Conservation (phyloP, 2,888 invertebrate species). For the Elmis aenea region DNA sequence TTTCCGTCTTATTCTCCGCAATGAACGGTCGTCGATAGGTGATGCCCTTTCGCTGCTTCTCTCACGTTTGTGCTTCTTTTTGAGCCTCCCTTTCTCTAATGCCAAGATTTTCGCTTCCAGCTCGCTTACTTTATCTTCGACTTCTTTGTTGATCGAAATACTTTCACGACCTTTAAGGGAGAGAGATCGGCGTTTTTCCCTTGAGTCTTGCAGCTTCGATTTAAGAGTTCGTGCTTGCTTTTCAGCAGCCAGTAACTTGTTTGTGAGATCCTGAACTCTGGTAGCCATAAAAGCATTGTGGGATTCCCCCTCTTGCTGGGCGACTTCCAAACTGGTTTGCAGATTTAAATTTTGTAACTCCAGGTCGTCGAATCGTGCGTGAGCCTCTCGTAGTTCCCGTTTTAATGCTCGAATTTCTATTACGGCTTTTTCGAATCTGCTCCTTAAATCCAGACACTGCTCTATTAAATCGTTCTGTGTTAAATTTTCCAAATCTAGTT, state of each 20-base stretch:
- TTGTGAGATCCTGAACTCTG: slow-evolving; percentile 77
- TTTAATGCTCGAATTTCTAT: slow-evolving; percentile 80
- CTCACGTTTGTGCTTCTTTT: slow-evolving; percentile 47
- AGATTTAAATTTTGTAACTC: slow-evolving; percentile 74
- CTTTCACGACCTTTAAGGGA: slow-evolving; percentile 78
- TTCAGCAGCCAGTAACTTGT: slow-evolving; percentile 75
- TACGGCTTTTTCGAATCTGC: slow-evolving; percentile 76
- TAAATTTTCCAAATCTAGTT: slow-evolving; percentile 66
- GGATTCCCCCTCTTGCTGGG: slow-evolving; percentile 60
- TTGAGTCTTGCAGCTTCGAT: slow-evolving; percentile 72
- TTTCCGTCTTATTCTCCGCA: slow-evolving; percentile 61
- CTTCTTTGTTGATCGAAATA: slow-evolving; percentile 73
- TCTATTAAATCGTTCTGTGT: slow-evolving; percentile 74
- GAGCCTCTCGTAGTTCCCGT: slow-evolving; percentile 71
- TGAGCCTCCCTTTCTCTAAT: slow-evolving; percentile 52
- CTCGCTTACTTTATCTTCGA: slow-evolving; percentile 79
- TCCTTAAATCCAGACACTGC: slow-evolving; percentile 71
- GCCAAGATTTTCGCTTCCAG: slow-evolving; percentile 71
- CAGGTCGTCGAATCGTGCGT: slow-evolving; percentile 72
- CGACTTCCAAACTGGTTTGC: slow-evolving; percentile 63
- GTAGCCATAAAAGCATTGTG: slow-evolving; percentile 77
- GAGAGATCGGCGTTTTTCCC: slow-evolving; percentile 74
- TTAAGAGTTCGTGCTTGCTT: slow-evolving; percentile 74
- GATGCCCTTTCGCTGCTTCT: slow-evolving; percentile 44
- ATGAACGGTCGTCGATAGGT: slow-evolving; percentile 48